These are phyloP conservation scores for Gavia stellata DNA, from an alignment of 2,113 vertebrate species.

Conservation along the genomic window DNA sequence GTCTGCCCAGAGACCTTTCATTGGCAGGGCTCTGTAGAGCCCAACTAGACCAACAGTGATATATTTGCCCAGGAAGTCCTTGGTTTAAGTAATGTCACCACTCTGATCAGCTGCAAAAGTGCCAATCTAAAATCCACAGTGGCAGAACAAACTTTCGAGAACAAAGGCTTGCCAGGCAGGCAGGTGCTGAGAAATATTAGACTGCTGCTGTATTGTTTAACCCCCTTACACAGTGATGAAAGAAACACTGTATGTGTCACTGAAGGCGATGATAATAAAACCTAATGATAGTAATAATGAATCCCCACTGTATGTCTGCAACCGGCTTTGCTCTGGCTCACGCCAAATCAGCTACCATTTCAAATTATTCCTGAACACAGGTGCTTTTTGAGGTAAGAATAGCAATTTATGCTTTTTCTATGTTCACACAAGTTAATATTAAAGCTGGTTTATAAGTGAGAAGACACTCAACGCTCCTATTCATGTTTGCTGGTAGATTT, in stretches of 20 bases:
- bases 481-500: not conserved
- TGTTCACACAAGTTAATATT: not conserved
- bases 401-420: not conserved
- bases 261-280: constrained; percentile 34
- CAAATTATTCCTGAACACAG: not conserved
- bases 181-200: constrained; percentile 33
- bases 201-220: not conserved
- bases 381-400: not conserved
- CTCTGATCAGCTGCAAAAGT: constrained; percentile 16
- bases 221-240: not conserved
- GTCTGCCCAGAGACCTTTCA: not conserved
- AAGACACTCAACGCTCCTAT: not conserved
- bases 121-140: not conserved
- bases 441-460: not conserved
- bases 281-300: constrained; percentile 7
- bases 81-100: not conserved
- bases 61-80: not conserved
- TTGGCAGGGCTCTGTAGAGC: not conserved
- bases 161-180: constrained; percentile 13
- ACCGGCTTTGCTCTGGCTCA: not conserved
- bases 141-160: constrained; percentile 13
- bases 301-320: not conserved
- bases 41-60: not conserved
- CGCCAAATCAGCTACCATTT: not conserved
- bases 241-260: constrained; percentile 4